Conservation (phyloP, 2,888 invertebrate genomes). For the Volucella inflata region DNA sequence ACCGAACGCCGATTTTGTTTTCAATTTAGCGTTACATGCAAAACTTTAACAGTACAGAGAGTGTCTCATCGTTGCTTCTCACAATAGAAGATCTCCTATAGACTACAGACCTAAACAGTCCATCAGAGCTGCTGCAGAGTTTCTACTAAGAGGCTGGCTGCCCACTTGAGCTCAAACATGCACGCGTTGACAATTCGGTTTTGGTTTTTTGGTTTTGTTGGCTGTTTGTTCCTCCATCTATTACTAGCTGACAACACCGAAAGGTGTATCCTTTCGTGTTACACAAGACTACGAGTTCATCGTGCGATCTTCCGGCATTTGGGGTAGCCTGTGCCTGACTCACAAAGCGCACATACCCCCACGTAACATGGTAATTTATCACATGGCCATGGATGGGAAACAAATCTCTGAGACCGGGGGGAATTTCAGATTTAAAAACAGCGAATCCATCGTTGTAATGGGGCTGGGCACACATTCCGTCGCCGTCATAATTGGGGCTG, state of each 20-base stretch:
- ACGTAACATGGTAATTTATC: constrained; percentile 70
- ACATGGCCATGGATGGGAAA: constrained; percentile 34
- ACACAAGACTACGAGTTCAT: constrained; percentile 54
- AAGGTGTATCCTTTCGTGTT: constrained; percentile 69
- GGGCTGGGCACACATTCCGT: constrained; percentile 47
- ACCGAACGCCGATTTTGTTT: constrained; percentile 59
- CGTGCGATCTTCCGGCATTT: constrained; percentile 64
- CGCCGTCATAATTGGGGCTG: constrained; percentile 65
- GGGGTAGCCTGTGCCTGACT: constrained; percentile 25
- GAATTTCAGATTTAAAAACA: constrained; percentile 28
- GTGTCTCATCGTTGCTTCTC: constrained; percentile 24
- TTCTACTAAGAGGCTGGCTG: constrained; percentile 16
- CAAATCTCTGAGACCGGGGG: constrained; percentile 39
- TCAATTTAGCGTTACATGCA: constrained; percentile 61
- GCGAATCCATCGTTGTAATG: constrained; percentile 37
- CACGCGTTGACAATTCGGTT: constrained; percentile 60
- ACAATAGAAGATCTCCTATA: constrained; percentile 18
- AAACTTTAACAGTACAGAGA: constrained; percentile 32
- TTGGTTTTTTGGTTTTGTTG: too few species aligned
- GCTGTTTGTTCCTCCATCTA: neutral
- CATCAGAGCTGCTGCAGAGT: constrained; percentile 26
- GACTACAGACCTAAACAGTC: constrained; percentile 33
- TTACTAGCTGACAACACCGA: constrained; percentile 20
- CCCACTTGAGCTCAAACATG: constrained; percentile 50
- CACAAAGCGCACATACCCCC: constrained; percentile 34